phyloP scores from a whole-genome alignment of 2,113 vertebrate species.

The Cephalopholis sonnerati region DNA sequence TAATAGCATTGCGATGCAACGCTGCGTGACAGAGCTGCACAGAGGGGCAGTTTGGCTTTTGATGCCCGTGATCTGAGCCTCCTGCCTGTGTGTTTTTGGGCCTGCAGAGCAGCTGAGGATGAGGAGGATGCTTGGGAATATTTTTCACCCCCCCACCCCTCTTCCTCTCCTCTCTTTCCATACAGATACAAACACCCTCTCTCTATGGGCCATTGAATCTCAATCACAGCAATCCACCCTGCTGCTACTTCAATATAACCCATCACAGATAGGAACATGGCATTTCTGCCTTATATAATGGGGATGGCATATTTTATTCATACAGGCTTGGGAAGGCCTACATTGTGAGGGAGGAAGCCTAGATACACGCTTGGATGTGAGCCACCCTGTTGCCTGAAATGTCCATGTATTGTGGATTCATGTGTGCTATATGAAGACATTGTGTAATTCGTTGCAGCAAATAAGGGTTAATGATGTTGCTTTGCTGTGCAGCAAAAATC shows the following conservation, averaged over 20 bases:
- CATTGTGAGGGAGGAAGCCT: constrained; percentile 27
- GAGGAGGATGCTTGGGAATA: constrained; percentile 52
- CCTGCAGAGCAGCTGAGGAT: constrained; percentile 62
- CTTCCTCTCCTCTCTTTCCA: neutral
- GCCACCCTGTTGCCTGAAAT: constrained; percentile 41
- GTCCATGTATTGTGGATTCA: neutral
- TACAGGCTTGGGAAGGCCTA: constrained; percentile 42
- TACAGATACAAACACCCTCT: constrained; percentile 6
- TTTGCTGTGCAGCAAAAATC: constrained; percentile 31
- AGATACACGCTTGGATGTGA: constrained; percentile 33
- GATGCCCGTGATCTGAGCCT: constrained; percentile 45
- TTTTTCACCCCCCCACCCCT: neutral
- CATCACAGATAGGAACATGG: constrained; percentile 22
- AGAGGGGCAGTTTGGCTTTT: constrained; percentile 31
- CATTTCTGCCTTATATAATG: constrained; percentile 68
- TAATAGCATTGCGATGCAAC: constrained; percentile 62
- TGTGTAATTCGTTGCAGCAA: neutral
- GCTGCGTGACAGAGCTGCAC: constrained; percentile 63
- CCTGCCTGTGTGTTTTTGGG: constrained; percentile 36
- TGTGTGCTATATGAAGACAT: neutral
- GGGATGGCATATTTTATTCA: constrained; percentile 75
- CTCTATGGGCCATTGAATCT: constrained; percentile 19
- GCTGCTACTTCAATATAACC: constrained; percentile 16
- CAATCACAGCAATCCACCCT: constrained; percentile 56
- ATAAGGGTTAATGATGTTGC: neutral